Evolutionary conservation across 1,140 invertebrate genomes (phyloP), one percentile per base, ranked within the genome.

Genomic region (Brevipalpus yothersi): DNA sequence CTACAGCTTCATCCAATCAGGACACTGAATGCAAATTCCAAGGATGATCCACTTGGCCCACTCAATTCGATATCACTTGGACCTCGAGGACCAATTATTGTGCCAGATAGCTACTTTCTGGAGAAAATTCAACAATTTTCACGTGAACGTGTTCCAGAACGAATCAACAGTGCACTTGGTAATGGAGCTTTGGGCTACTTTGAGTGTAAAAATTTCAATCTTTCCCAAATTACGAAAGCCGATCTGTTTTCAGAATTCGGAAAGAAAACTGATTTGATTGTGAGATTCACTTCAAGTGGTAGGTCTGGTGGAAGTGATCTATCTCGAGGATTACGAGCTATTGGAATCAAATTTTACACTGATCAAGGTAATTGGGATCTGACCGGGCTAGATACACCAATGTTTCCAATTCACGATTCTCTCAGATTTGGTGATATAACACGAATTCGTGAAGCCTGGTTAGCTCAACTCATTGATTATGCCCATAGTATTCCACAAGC

Each of bases 131-230:
- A 85, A 0, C 86, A 91, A 69, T 90, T 95, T 65, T 79, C 83
- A 63, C 65, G 86, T 17, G 92, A 98, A 70, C 76, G 94, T 58
- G 96, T 97, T 66, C 92, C 94, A 0, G 93, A 97, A 71, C 78
- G 93, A 68, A 92, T 96, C 1, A 92, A 96, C 0, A 92, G 97
- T 72, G 93, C 92, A 0, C 96, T 96, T 73, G 93, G 92, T 66
- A 87, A 84, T 58, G 82, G 90, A 65, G 93, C 92, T 15, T 95
- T 95, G 75, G 93, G 93, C 2, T 92, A 92, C 68, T 93, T 96
- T 70, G 89, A 95, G 73, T 82, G 89, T 4, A 94, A 86, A 0
- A 80, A 94, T 66, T 41, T 23, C 15, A 86, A 94, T 68, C 86
- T 96, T 21, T 79, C 78, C 1, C 80, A 83, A 61, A 92, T 89